Evolutionary conservation across 1,140 invertebrate genomes (phyloP).

Genomic region (Drosophila parabipectinata): DNA sequence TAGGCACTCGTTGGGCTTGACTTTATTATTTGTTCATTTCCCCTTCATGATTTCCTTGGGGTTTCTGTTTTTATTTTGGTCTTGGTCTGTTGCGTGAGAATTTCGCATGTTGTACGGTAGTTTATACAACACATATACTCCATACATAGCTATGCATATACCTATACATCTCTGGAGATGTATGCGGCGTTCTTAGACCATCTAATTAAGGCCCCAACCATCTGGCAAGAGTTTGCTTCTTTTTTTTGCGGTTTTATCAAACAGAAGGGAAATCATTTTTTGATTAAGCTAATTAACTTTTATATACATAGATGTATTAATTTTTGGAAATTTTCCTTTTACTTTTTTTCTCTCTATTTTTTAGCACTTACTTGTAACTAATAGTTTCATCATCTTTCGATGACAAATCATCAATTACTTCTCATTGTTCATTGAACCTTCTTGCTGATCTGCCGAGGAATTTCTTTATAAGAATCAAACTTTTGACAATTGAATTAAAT

Average conservation of each 20-base stretch:
- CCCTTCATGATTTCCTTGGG: slow-evolving; percentile 1
- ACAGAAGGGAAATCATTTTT: not conserved
- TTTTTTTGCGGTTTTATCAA: slow-evolving; percentile 6
- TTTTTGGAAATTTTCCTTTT: not conserved
- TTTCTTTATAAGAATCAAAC: not conserved
- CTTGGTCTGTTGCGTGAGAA: slow-evolving; percentile 75
- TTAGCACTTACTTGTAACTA: not conserved
- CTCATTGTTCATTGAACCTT: slow-evolving; percentile 36
- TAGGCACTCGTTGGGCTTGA: slow-evolving; percentile 8
- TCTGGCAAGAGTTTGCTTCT: slow-evolving; percentile 41
- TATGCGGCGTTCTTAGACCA: slow-evolving; percentile 40
- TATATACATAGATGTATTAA: too few relatives aligned
- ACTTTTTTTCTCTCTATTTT: not conserved
- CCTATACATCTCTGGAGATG: not conserved
- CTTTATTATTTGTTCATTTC: slow-evolving; percentile 48
- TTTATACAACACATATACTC: slow-evolving; percentile 34
- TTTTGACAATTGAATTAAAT: slow-evolving; percentile 33
- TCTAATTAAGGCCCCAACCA: slow-evolving; percentile 42
- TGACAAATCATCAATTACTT: slow-evolving; percentile 25
- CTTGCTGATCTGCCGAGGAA: slow-evolving; percentile 11
- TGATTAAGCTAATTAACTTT: slow-evolving; percentile 13
- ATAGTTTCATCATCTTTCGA: not conserved
- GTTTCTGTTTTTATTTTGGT: slow-evolving; percentile 9
- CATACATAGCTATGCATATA: slow-evolving; percentile 14
- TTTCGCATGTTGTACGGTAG: slow-evolving; percentile 67